These are phyloP conservation scores for Clivina fossor DNA, from an alignment of 2,888 invertebrate genomes.

Conservation along the genomic window DNA sequence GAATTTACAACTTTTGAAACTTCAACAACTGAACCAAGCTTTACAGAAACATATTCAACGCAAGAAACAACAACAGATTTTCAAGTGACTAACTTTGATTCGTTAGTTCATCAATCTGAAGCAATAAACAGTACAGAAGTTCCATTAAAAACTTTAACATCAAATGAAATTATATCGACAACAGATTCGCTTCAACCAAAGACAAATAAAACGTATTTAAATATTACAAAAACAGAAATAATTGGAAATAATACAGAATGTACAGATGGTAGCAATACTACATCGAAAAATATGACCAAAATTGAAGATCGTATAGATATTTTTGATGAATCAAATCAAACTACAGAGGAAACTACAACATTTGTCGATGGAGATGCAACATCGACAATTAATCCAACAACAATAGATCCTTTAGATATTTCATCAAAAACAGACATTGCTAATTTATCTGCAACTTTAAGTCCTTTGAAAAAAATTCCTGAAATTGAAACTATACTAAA, in stretches of 20 bases:
- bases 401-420: constrained; percentile 16
- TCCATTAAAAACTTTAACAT: background rate
- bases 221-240: constrained; percentile 22
- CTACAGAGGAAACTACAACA: constrained; percentile 39
- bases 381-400: constrained; percentile 39
- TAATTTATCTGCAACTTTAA: constrained; percentile 23
- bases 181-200: background rate
- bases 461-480: constrained; percentile 44
- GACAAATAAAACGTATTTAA: constrained; percentile 18
- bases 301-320: constrained; percentile 6
- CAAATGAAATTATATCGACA: background rate
- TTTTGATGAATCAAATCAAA: constrained; percentile 22
- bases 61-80: constrained; percentile 3
- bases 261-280: constrained; percentile 6
- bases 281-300: constrained; percentile 5
- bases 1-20: constrained; percentile 40
- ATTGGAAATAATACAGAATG: constrained; percentile 23
- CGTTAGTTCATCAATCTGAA: no score
- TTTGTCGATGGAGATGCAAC: constrained; percentile 41
- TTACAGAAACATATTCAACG: constrained; percentile 15
- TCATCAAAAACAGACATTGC: constrained; percentile 12
- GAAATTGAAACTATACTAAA: constrained; percentile 55
- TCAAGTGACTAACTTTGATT: no score
- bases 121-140: background rate
- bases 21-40: constrained; percentile 32